Base-by-base conservation (phyloP, 2,113 vertebrate species). In the Nyctereutes procyonoides region DNA sequence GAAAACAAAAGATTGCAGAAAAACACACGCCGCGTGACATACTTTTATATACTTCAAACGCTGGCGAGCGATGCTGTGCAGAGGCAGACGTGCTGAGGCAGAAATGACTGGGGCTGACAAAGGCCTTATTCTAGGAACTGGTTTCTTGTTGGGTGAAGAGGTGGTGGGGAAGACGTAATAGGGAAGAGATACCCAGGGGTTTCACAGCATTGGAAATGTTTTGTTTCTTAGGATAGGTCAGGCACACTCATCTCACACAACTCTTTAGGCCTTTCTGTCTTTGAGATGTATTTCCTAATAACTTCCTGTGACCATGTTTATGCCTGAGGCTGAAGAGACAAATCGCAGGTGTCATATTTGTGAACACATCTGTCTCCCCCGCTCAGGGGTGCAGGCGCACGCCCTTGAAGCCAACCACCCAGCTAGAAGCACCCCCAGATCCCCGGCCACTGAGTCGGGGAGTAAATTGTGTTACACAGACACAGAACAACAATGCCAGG, bases 271-370 rank as follows among this genome's bases (percentile, higher is more conserved):
- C 12, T 60, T 58, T 17, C 84, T 63, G 8, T 26, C 86, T 94
- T 95, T 73, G 79, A 97, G 60, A 84, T 73, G 35, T 8, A 86
- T 86, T 74, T 77, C 83, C 86, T 86, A 48, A 58, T 74, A 77
- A 88, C 19, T 73, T 60, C 77, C 80, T 71, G 8, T 55, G 62
- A 65, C 58, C 14, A 3, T 19, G 10, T 55, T 82, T 90, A 77
- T 67, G 53, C 11, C 20, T 24, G 82, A 88, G 96, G 55, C 13
- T 63, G 53, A 19, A 60, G 51, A 86, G 7, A 22, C 6, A 53
- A 94, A 51, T 28, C 24, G 51, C 43, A 85, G 32, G 28, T 62
- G 24, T 58, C 2, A 0, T 67, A n/a, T 58, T 69, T 65, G 28
- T 85, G 90, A 38, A 35, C 63, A 20, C 85, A 73, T 55, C 81